Percentiles rank a stretch among this genome's conserved stretches.
Evolutionary conservation across 92 coral and sea anemone species (phyloP).

Genomic region (Bergia sp.): DNA sequence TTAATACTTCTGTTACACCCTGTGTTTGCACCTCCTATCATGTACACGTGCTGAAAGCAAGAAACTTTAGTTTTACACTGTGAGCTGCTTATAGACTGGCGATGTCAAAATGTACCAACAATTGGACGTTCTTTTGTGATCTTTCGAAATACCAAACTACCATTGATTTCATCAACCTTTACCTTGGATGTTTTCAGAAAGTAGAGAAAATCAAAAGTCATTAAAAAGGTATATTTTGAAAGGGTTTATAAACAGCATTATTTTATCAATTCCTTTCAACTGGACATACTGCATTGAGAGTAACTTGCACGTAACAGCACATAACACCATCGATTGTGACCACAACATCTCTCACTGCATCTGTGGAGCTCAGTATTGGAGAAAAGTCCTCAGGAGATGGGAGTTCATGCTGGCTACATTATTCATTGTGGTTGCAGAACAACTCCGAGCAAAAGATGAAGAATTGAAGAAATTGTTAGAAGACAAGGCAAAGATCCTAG

Average conservation of each 20-base stretch:
- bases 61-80: not conserved
- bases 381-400: slow-evolving; percentile 38
- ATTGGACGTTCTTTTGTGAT: not conserved
- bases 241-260: not conserved
- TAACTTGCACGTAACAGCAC: slow-evolving; percentile 34
- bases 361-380: slow-evolving; percentile 30
- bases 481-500: slow-evolving; percentile 92
- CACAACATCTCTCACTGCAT: slow-evolving; percentile 19
- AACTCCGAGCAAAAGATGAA: slow-evolving; percentile 91
- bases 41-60: not conserved
- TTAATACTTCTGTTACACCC: slow-evolving; percentile 4
- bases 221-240: too few relatives aligned
- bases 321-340: slow-evolving; percentile 25
- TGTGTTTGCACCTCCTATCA: not conserved
- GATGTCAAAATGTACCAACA: not conserved
- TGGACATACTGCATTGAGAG: not conserved
- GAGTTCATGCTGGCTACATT: slow-evolving; percentile 38
- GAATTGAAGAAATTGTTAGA: slow-evolving; percentile 88
- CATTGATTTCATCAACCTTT: not conserved
- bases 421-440: slow-evolving; percentile 74
- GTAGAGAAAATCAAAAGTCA: not conserved
- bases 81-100: not conserved
- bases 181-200: not conserved
- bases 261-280: not conserved
- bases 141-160: not conserved